phyloP scores from a whole-genome alignment of 2,113 vertebrate species.

The Cebus imitator region DNA sequence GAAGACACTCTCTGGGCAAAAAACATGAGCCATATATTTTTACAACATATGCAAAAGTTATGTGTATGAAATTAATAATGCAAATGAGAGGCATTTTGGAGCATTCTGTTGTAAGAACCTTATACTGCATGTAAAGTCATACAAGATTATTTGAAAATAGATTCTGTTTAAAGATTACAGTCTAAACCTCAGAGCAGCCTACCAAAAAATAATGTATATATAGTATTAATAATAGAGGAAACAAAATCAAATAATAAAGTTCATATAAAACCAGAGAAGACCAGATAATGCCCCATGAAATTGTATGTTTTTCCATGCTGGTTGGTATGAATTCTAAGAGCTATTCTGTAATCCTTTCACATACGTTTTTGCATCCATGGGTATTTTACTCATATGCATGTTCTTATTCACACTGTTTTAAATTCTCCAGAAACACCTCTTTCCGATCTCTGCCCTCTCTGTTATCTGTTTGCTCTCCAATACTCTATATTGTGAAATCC shows the following conservation, averaged over 20 bases:
- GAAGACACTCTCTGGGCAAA: not conserved
- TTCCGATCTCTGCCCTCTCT: not conserved
- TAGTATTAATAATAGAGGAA: not conserved
- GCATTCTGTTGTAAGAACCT: not conserved
- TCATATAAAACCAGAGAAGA: not conserved
- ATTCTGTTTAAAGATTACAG: not conserved
- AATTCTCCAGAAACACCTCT: not conserved
- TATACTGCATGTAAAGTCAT: not conserved
- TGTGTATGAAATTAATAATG: not conserved
- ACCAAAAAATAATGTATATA: not conserved
- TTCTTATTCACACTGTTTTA: not conserved
- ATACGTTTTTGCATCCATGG: not conserved
- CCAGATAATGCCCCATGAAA: not conserved
- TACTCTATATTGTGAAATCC: not conserved
- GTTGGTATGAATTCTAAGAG: not conserved
- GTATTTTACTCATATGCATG: not conserved
- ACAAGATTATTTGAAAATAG: not conserved
- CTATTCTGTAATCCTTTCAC: not conserved
- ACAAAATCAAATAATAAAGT: not conserved
- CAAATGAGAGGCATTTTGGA: not conserved
- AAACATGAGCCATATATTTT: not conserved
- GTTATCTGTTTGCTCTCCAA: not conserved
- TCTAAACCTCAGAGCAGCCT: not conserved
- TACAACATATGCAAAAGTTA: not conserved
- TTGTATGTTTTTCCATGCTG: not conserved